Base-by-base conservation (phyloP, 2,113 vertebrate genomes). In the Sialia sialis region DNA sequence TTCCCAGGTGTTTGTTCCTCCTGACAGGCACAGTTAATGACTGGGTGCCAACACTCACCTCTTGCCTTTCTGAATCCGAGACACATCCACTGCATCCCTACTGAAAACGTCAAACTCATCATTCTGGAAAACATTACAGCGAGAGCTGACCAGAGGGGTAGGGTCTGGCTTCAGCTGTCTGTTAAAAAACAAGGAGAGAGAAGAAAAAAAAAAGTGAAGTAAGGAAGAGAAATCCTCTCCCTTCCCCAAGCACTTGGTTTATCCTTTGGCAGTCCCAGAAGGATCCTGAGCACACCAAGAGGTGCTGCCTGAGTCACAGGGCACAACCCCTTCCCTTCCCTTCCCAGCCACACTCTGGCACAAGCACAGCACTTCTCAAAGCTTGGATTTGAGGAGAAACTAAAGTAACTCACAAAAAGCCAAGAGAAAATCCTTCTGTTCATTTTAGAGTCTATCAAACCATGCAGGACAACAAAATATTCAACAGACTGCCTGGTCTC, bases 31-130 rank as follows among this genome's bases (percentile, higher is more conserved):
- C 51, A 87, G 56, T 63, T 90, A 46, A 48, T 51, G 30, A 46
- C 51, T 44, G 43, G 49, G 70, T 5, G 11, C 34, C 3, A 1
- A 10, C 3, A 89, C 98, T 98, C 92, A 99, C 99, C 98, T 98
- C 94, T 98, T 98, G 96, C 99, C 99, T 95, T 98, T 99, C 97
- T 99, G 99, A 87, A 99, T 94, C 27, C 99, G 98, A 62, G 98
- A 98, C 97, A 98, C 97, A 96, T 99, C 99, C 96, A 99, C 97
- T 5, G 98, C 97, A 69, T 99, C 99, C 78, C 98, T 98, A 52
- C 98, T 98, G 98, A 99, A 99, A 74, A 99, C 97, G 34, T 99
- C 99, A 95, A 99, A 99, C 94, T 99, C 99, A 4, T 99, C 99
- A 0, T 99, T 98, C 84, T 99, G 99, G 97, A 99, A 99, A 75